phyloP scores from a whole-genome alignment of 1,140 invertebrate species.

The Brachystomella parvula region DNA sequence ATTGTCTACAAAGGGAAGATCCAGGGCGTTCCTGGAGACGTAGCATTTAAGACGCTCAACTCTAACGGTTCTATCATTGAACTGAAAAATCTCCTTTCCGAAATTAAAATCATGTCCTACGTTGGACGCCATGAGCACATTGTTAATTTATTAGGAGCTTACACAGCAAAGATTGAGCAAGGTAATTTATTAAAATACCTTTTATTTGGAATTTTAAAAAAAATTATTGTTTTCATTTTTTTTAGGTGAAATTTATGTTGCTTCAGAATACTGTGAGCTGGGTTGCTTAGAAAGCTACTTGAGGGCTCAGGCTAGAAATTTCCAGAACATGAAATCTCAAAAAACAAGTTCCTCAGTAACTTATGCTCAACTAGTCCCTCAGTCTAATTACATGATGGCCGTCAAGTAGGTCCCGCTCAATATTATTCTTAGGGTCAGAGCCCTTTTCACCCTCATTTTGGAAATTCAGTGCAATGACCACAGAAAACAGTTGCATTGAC shows the following conservation, averaged over 20 bases:
- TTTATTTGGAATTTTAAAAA: too few relatives aligned
- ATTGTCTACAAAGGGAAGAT: slow-evolving; percentile 23
- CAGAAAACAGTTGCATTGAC: too few relatives aligned
- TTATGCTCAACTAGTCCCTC: too few relatives aligned
- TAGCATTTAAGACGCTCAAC: slow-evolving; percentile 20
- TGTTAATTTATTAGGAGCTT: slow-evolving; percentile 10
- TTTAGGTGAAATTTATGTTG: slow-evolving; percentile 13
- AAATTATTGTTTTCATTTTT: too few relatives aligned
- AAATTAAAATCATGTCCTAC: slow-evolving; percentile 17
- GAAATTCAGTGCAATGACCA: too few relatives aligned
- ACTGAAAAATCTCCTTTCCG: slow-evolving; percentile 7
- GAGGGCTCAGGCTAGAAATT: background rate
- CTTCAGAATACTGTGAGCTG: background rate
- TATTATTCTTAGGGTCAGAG: too few relatives aligned
- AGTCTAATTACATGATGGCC: too few relatives aligned
- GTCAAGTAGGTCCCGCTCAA: too few relatives aligned
- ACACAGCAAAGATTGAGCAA: background rate
- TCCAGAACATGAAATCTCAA: background rate
- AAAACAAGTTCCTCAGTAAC: background rate
- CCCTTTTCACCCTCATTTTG: too few relatives aligned
- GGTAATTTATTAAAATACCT: too few relatives aligned
- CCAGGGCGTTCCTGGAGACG: background rate
- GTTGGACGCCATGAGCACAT: slow-evolving; percentile 9
- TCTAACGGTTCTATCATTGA: background rate
- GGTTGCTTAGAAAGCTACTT: slow-evolving; percentile 1